phyloP scores from a whole-genome alignment of 2,888 invertebrate species.

The Andrena bicolor region DNA sequence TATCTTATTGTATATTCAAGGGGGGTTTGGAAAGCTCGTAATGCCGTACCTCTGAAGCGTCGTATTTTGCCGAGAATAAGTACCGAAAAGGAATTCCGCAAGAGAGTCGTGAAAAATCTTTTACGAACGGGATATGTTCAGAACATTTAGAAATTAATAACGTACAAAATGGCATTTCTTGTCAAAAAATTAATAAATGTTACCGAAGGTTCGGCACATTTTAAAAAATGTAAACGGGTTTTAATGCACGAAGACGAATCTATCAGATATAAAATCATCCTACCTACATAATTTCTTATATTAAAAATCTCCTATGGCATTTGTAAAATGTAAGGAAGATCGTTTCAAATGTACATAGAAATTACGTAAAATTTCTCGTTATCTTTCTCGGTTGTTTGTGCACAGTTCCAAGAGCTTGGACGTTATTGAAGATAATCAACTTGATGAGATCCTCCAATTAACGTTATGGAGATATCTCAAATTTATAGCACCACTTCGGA shows the following conservation, averaged over 20 bases:
- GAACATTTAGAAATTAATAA: neutral
- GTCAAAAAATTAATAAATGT: neutral
- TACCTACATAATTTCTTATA: conserved; percentile 9
- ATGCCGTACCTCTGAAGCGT: neutral
- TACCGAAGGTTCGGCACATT: neutral
- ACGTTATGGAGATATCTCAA: neutral
- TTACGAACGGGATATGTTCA: neutral
- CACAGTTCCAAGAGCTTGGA: neutral
- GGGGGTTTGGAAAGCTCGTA: conserved; percentile 4
- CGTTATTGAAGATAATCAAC: neutral
- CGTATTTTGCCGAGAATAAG: neutral
- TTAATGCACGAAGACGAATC: neutral
- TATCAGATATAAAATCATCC: conserved; percentile 23
- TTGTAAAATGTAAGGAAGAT: neutral
- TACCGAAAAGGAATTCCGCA: neutral
- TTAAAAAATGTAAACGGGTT: neutral
- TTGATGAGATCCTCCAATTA: neutral
- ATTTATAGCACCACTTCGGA: neutral
- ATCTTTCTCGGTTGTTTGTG: neutral
- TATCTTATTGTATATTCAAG: neutral
- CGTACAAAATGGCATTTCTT: neutral
- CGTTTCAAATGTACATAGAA: neutral
- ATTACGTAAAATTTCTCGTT: conserved; percentile 1
- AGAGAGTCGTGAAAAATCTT: neutral
- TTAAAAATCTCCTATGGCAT: neutral